These are phyloP conservation scores for Lanius ludovicianus DNA, from an alignment of 2,113 vertebrate species.

Conservation along the genomic window DNA sequence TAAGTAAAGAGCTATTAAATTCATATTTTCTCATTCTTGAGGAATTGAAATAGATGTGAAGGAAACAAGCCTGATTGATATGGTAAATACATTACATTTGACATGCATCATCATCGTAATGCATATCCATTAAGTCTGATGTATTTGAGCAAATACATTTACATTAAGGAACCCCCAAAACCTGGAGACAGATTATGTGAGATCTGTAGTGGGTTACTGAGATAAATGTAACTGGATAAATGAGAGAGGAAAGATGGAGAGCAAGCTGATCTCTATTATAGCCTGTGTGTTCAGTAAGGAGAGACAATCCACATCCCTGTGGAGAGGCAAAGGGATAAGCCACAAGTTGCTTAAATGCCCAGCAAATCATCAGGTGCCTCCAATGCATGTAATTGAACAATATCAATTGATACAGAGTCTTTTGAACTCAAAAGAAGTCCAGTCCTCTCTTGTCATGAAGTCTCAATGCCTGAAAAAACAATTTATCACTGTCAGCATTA, in stretches of 20 bases:
- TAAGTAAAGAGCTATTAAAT: neutral
- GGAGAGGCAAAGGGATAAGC: neutral
- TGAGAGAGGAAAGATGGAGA: neutral
- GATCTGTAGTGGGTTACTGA: slow-evolving; percentile 19
- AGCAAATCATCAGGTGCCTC: neutral
- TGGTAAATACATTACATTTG: slow-evolving; percentile 10
- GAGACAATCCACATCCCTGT: neutral
- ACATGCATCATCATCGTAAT: slow-evolving; percentile 39
- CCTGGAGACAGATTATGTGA: slow-evolving; percentile 8
- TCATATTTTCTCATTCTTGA: neutral
- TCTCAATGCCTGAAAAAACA: slow-evolving; percentile 44
- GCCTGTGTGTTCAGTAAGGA: neutral
- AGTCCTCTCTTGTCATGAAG: slow-evolving; percentile 26
- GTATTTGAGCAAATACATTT: slow-evolving; percentile 47
- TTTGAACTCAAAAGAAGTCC: slow-evolving; percentile 10
- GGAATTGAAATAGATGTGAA: slow-evolving; percentile 8
- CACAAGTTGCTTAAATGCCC: slow-evolving; percentile 12
- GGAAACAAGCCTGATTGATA: slow-evolving; percentile 16
- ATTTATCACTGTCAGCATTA: slow-evolving; percentile 59
- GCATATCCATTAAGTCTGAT: slow-evolving; percentile 33
- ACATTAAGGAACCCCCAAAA: slow-evolving; percentile 11
- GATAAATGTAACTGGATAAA: slow-evolving; percentile 15
- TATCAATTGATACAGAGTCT: neutral
- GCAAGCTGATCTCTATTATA: neutral
- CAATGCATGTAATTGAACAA: slow-evolving; percentile 8